phyloP scores from a whole-genome alignment of 2,113 vertebrate genomes.

The Hemibagrus wyckioides region DNA sequence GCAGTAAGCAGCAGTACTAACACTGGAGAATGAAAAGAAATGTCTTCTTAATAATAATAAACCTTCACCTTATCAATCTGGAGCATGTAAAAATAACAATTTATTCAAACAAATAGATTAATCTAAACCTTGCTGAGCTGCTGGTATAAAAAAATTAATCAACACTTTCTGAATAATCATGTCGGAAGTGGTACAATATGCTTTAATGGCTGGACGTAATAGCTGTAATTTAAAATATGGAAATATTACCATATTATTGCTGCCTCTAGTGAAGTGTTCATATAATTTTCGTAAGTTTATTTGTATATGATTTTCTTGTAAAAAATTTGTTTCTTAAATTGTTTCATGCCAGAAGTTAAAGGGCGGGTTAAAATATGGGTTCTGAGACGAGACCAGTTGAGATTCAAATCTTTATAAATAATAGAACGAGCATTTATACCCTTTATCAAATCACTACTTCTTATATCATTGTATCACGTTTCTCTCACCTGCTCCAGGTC shows the following conservation, averaged over 20 bases:
- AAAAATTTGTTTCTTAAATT: neutral
- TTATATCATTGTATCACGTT: neutral
- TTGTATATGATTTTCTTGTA: neutral
- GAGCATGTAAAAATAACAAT: neutral
- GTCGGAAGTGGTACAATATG: neutral
- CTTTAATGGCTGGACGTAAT: neutral
- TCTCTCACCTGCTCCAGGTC: slow-evolving; percentile 27
- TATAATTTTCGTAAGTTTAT: neutral
- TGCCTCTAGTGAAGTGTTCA: neutral
- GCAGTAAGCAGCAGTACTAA: neutral
- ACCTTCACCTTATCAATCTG: too few species aligned
- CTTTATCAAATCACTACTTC: neutral
- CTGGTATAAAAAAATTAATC: too few species aligned
- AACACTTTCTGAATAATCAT: too few species aligned
- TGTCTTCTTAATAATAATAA: too few species aligned
- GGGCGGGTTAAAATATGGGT: neutral
- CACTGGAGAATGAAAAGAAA: neutral
- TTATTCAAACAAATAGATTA: neutral
- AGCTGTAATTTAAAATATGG: neutral
- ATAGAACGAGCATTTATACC: neutral
- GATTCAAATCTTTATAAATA: neutral
- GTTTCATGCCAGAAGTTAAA: neutral
- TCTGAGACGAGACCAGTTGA: neutral
- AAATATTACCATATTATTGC: neutral
- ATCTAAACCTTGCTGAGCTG: too few species aligned